phyloP scores from a whole-genome alignment of 2,888 invertebrate genomes.

The Selenia dentaria region DNA sequence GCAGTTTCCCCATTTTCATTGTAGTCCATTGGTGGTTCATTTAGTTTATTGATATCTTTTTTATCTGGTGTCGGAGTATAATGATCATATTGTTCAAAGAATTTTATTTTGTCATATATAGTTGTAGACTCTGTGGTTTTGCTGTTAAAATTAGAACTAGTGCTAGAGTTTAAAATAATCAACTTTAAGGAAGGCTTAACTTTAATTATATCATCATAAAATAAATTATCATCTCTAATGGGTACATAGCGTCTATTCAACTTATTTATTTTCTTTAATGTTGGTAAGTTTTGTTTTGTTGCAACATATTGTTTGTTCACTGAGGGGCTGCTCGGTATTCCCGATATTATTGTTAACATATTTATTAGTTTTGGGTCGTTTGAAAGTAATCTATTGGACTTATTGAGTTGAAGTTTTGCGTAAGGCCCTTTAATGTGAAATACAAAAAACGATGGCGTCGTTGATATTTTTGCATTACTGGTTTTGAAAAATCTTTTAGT shows the following conservation, averaged over 20 bases:
- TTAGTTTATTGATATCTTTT: slow-evolving; percentile 15
- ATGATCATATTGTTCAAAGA: slow-evolving; percentile 71
- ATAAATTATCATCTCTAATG: no score
- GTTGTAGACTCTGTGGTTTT: slow-evolving; percentile 27
- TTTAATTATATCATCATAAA: no score
- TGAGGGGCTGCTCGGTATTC: not conserved
- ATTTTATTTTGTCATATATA: slow-evolving; percentile 63
- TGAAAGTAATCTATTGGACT: not conserved
- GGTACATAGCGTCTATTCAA: not conserved
- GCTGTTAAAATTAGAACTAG: not conserved
- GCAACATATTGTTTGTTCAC: not conserved
- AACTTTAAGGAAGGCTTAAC: no score
- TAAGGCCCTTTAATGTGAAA: slow-evolving; percentile 30
- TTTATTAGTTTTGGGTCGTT: not conserved
- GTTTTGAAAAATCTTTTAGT: slow-evolving; percentile 15
- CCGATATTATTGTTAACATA: not conserved
- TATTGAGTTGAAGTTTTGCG: slow-evolving; percentile 1
- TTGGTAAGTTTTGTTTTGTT: not conserved
- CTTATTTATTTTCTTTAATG: not conserved
- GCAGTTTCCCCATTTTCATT: slow-evolving; percentile 27
- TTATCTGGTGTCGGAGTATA: slow-evolving; percentile 40
- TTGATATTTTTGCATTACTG: slow-evolving; percentile 12
- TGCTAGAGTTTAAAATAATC: no score
- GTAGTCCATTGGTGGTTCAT: slow-evolving; percentile 10
- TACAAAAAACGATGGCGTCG: slow-evolving; percentile 24